Evolutionary conservation across 2,797 vertebrate species (phyloP), one percentile per base, ranked within the genome.

Genomic region (Danio choprae): DNA sequence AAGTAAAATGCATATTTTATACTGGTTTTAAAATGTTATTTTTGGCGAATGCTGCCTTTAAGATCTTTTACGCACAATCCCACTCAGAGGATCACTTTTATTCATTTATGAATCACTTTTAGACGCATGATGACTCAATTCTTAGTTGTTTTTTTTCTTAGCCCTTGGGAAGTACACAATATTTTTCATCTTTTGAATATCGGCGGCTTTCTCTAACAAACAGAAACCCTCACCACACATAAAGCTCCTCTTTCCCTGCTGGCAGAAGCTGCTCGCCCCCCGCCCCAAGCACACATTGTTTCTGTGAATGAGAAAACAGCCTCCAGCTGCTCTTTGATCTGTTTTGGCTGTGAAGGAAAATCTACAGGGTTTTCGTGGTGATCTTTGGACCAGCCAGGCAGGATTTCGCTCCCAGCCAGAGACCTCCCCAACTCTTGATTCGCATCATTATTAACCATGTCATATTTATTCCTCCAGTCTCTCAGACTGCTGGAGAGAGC

Each of bases 271-370:
- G 1, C 36, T 41, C 11, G 3, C 18, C 65, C 20, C 55, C 46
- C 9, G 65, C 41, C 41, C 46, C 9, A 43, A 67, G 62, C 67
- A 70, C 63, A 75, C 48, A 7, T n/a, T 56, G 63, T 69, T 43
- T 74, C 38, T 70, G 56, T 40, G 70, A 60, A 79, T 74, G 36
- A 74, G 69, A 53, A 73, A 38, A 22, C 55, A 15, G 58, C 71
- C 79, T 74, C 75, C 38, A 77, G 70, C 69, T 56, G 68, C 70
- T 50, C 65, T 81, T 81, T 79, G 70, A 81, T 70, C 63, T 71
- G 43, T 38, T 65, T 29, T 75, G 63, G 64, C 70, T 44, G 46
- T 38, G 20, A 67, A 53, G 53, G 29, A 59, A 81, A 59, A 10
- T 55, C 80, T 53, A 29, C 13, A 75, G 55, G 44, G 64, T 43